Evolutionary conservation across 2,797 vertebrate genomes (phyloP).

Genomic region (Eulemur rubriventer): DNA sequence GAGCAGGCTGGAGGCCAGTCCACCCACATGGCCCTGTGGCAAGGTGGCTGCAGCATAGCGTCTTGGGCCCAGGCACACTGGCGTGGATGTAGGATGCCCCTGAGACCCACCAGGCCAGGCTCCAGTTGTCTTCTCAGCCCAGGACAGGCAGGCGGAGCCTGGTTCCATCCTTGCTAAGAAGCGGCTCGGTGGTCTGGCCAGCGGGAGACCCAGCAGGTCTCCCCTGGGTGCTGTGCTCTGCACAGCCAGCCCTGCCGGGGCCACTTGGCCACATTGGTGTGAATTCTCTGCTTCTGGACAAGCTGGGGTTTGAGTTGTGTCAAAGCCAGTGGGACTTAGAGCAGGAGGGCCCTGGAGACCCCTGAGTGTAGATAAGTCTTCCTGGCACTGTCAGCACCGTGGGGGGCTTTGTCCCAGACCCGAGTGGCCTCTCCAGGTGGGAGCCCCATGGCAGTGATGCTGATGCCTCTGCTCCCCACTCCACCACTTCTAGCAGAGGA

Average conservation of each 20-base stretch:
- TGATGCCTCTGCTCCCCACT: background rate
- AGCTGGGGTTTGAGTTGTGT: background rate
- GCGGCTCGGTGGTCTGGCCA: background rate
- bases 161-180: background rate
- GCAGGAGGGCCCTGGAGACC: background rate
- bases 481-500: background rate
- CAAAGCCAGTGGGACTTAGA: background rate
- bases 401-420: background rate
- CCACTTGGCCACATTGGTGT: background rate
- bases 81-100: fast-evolving
- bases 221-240: background rate
- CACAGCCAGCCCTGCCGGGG: background rate
- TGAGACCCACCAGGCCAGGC: background rate
- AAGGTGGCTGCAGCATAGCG: background rate
- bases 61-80: background rate
- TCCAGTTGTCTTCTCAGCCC: background rate
- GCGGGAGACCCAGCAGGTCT: background rate
- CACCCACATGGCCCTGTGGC: fast-evolving
- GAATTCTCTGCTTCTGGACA: background rate
- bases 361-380: background rate
- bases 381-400: fast-evolving
- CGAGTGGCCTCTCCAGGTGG: background rate
- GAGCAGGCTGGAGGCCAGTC: background rate
- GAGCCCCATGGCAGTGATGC: background rate
- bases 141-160: background rate